Evolutionary conservation across 2,797 vertebrate genomes (phyloP), one percentile per base, ranked within the genome.

Genomic region (Phrynocephalus guinanensis): DNA sequence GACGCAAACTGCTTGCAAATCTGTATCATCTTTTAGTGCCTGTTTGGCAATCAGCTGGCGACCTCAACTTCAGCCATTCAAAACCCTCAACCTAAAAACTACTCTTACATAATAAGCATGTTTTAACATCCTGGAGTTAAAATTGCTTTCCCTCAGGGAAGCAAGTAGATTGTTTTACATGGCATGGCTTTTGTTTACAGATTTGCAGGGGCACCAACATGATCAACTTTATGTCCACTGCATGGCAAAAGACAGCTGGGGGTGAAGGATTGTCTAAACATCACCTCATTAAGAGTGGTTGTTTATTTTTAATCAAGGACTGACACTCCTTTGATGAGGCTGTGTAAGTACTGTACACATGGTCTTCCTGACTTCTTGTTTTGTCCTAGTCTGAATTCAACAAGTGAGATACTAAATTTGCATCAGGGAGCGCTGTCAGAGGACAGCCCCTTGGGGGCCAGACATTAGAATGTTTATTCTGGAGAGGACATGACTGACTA

Each of bases 371-470:
- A 91, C 73, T 90, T 79, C 28, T 20, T 24, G 84, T 80, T 44
- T 6, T 85, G 8, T 89, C 88, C 38, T 72, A 77, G 85, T 89
- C 22, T 77, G 85, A 79, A 26, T 85, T 92, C 82, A 89, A 89
- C 90, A 92, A 11, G 77, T 63, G 77, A 89, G 24, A 66, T 93
- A 77, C 84, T 91, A 88, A 92, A 85, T 87, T 90, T 16, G 82
- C 52, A 83, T 91, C 87, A 87, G 88, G 86, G 79, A 79, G 87
- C 88, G 68, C 84, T 87, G 20, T 87, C 82, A 2, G 0, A 85
- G 92, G 83, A 86, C 3, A 82, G 48, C 5, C 72, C 81, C 89
- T 91, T 82, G 28, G 78, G 87, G 86, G 86, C 63, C 28, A 1
- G n/a, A 26, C 28, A 90, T 73, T 85, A 92, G 87, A 85, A 85